Base-by-base conservation (phyloP, 2,888 invertebrate species). In the Abrostola triplasia region DNA sequence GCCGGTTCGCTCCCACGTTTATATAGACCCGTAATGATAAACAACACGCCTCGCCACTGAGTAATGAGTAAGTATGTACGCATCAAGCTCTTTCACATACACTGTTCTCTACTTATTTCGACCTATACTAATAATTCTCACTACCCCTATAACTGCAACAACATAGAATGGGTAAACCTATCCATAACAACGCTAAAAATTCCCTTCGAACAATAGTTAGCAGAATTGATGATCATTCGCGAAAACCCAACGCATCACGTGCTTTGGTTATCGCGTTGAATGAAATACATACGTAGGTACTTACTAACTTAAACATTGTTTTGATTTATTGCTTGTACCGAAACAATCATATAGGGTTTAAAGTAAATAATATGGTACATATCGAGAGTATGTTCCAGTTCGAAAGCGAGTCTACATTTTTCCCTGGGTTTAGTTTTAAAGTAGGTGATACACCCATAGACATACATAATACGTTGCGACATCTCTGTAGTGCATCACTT, bases 1-100 rank as follows among this genome's bases (percentile, higher is more conserved):
- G 75, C 72, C 59, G 64, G 63, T 50, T 62, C 65, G 74, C 63
- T 72, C 70, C 64, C 79, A 64, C 82, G 74, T 78, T 82, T 87
- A 84, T 88, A 88, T 88, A 87, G 71, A 80, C 79, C 73, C 77
- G 73, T 69, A 75, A 74, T 76, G 84, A 87, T 87, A 86, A 87
- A 87, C 84, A 83, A 71, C 74, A 63, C 73, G 77, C 72, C 72
- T 68, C 69, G 54, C 48, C 47, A 36, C 73, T 48, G 52, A 41
- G 12, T 51, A n/a, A n/a, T n/a, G n/a, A n/a, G n/a, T n/a, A n/a
- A n/a, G n/a, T n/a, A 41, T 9, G 38, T 73, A 44, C 59, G 59
- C 59, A 65, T 55, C 38, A 40, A 56, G 52, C 38, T 37, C 42
- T n/a, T 50, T 35, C 48, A 38, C 42, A 13, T 36, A 37, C 24